Percentiles rank a stretch among this genome's conserved stretches.
Conservation (phyloP, 2,113 vertebrate species). For the Chlamydotis undulata region DNA sequence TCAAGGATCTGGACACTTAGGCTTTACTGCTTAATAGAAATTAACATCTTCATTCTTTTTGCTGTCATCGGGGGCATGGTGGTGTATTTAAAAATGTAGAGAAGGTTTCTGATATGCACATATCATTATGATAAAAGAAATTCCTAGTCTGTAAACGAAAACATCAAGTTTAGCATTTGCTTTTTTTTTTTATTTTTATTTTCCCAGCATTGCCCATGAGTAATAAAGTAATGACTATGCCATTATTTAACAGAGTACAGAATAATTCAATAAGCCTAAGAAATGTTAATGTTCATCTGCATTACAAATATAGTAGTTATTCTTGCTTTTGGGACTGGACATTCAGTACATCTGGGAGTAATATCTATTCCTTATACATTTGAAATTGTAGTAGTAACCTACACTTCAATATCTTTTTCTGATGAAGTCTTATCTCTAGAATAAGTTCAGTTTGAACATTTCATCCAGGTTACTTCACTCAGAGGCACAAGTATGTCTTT, state of each 20-base stretch:
- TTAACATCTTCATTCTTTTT: background rate
- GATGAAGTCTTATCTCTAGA: background rate
- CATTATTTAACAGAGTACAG: background rate
- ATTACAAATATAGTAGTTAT: background rate
- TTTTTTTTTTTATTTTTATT: background rate
- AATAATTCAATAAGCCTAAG: background rate
- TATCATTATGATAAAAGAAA: background rate
- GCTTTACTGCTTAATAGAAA: background rate
- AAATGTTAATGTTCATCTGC: background rate
- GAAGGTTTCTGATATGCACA: background rate
- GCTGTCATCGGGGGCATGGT: background rate
- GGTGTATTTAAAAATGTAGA: background rate
- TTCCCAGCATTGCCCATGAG: background rate
- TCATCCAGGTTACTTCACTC: background rate
- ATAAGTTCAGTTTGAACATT: background rate
- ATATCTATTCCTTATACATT: background rate
- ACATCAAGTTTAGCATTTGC: background rate
- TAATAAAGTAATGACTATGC: background rate
- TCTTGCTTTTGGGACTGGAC: background rate
- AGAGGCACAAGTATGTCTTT: background rate
- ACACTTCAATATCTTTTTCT: background rate
- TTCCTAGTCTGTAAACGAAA: background rate
- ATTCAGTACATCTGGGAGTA: rapidly evolving
- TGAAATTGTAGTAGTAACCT: background rate
- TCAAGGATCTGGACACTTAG: background rate